Evolutionary conservation across 2,888 invertebrate genomes (phyloP), one percentile per base, ranked within the genome.

Genomic region (Hyles lineata): DNA sequence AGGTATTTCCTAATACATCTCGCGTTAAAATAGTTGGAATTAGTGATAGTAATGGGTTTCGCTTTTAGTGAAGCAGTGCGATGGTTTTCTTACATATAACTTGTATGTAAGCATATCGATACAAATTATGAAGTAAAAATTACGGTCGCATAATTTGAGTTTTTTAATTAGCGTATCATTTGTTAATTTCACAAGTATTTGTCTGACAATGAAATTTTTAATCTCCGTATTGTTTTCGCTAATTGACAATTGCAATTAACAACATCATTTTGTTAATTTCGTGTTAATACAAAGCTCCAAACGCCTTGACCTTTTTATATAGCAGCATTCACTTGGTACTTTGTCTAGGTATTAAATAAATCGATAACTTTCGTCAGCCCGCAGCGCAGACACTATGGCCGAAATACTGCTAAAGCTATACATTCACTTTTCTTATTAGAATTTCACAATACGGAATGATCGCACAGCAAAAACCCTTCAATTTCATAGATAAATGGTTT

Each of bases 251-350:
- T 23, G 50, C 17, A 62, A 50, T 17, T 23, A 50, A 67, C 15
- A 2, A 5, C 21, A 61, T 32, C 29, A 17, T 29, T 62, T 69
- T 43, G 69, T 69, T 58, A 70, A 70, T 70, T 71, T 59, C 71
- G 79, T 77, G 77, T 77, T 72, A 76, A 78, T 55, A 79, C 81
- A 79, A 76, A 77, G 72, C 76, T 78, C 75, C 79, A 80, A 77
- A 76, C 72, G 79, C 87, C 87, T 86, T 87, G 87, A 87, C 85
- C 86, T 86, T 85, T 83, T 73, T 78, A 78, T 79, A 79, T 79
- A 80, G 79, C 79, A 86, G 87, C 85, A 87, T 79, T 83, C 78
- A 79, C 80, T 73, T 76, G 62, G 78, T 80, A 72, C 78, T 84
- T 83, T 82, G 82, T 78, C 79, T 82, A 82, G 78, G 80, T 80